A percentile compares a stretch with the other conserved stretches of the same genome.
phyloP scores from a whole-genome alignment of 2,113 vertebrate genomes.

The Esox niger region DNA sequence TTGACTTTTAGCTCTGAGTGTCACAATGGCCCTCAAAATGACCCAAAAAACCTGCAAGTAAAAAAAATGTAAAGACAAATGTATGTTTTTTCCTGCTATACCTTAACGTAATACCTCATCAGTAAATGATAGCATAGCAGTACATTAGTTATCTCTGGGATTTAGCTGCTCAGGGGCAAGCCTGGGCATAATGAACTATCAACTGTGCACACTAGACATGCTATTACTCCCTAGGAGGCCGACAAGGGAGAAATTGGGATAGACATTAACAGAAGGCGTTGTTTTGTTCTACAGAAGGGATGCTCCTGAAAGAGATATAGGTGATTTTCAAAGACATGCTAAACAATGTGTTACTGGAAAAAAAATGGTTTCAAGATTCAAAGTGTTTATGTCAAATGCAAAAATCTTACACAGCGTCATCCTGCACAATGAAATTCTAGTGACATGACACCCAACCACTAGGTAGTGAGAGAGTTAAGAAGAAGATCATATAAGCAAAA shows the following conservation, averaged over 20 bases:
- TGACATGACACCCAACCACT: too few relatives aligned
- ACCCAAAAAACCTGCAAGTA: not conserved
- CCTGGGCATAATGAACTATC: not conserved
- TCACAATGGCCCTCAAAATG: too few relatives aligned
- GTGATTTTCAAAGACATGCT: too few relatives aligned
- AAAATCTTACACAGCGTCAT: too few relatives aligned
- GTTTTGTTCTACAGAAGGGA: too few relatives aligned
- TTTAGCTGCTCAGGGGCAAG: not conserved
- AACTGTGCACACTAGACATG: not conserved
- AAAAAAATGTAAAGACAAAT: not conserved
- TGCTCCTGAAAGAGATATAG: too few relatives aligned
- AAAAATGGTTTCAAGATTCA: too few relatives aligned
- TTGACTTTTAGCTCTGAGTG: not conserved
- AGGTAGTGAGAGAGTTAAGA: too few relatives aligned
- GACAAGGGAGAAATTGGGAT: not conserved
- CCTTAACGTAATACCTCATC: not conserved
- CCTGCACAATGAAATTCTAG: too few relatives aligned
- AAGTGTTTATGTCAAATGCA: too few relatives aligned
- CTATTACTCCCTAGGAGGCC: not conserved
- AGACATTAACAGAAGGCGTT: not conserved
- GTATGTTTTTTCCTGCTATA: not conserved
- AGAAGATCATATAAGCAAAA: too few relatives aligned
- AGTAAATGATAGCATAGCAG: not conserved
- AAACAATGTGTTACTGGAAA: too few relatives aligned
- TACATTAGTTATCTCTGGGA: not conserved